Percentiles rank a stretch among this genome's conserved stretches.
These are phyloP conservation scores for Nemapogon koenigi DNA, from an alignment of 2,888 invertebrate genomes.

Conservation along the genomic window DNA sequence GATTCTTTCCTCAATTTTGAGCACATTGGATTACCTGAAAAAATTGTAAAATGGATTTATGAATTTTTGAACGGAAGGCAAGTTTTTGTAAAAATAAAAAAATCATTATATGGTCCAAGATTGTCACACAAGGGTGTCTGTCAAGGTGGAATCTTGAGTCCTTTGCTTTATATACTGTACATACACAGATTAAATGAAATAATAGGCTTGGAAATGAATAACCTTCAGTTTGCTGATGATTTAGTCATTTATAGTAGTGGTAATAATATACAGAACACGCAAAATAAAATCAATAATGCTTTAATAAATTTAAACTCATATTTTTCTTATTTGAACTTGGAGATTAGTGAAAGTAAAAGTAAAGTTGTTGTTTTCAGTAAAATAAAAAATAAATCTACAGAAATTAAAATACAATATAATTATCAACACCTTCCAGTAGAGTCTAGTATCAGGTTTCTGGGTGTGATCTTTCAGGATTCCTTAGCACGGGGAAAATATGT, in stretches of 20 bases:
- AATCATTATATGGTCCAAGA: slow-evolving; percentile 12
- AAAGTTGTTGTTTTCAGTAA: slow-evolving; percentile 8
- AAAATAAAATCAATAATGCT: slow-evolving; percentile 2
- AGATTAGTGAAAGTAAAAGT: slow-evolving; percentile 3
- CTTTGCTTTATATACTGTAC: slow-evolving; percentile 14
- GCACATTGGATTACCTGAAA: slow-evolving; percentile 11
- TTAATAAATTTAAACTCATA: slow-evolving; percentile 2
- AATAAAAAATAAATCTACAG: background rate
- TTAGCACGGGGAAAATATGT: slow-evolving; percentile 2
- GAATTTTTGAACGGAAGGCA: slow-evolving; percentile 13
- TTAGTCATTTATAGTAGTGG: slow-evolving; percentile 1
- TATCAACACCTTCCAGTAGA: background rate
- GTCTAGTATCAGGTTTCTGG: background rate
- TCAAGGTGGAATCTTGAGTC: slow-evolving; percentile 16
- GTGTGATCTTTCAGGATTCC: background rate
- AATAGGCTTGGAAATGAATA: slow-evolving; percentile 12
- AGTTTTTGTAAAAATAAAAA: slow-evolving; percentile 14
- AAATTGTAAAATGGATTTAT: slow-evolving; percentile 13
- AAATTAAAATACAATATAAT: background rate
- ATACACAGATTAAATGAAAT: slow-evolving; percentile 13
- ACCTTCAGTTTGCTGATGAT: slow-evolving; percentile 15
- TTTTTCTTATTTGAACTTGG: slow-evolving; percentile 7
- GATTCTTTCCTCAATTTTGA: slow-evolving; percentile 8
- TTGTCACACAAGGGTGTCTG: slow-evolving; percentile 12
- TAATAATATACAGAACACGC: background rate